A percentile compares a stretch with the other conserved stretches of the same genome.
These are phyloP conservation scores for Notothenia coriiceps DNA, from an alignment of 2,113 vertebrate genomes.

Conservation along the genomic window DNA sequence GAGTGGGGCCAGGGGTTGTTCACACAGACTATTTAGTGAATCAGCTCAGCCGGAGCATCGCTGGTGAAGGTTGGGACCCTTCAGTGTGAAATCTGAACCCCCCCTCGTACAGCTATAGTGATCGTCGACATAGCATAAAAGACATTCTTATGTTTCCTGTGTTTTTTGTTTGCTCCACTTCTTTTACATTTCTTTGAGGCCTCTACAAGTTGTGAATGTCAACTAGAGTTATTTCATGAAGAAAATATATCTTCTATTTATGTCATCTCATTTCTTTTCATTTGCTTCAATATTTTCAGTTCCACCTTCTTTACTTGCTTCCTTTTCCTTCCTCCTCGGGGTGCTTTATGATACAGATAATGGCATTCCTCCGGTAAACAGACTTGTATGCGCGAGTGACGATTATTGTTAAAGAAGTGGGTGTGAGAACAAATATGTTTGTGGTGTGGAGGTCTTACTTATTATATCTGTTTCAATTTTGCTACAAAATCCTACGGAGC, in stretches of 20 bases:
- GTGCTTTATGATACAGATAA: too few relatives aligned
- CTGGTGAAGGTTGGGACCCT: slow-evolving; percentile 65
- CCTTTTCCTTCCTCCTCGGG: not conserved
- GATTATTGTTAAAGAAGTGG: too few relatives aligned
- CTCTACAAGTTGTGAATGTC: too few relatives aligned
- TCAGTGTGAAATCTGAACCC: slow-evolving; percentile 85
- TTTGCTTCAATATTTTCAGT: not conserved
- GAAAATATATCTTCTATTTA: not conserved
- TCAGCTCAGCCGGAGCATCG: slow-evolving; percentile 81
- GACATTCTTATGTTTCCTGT: not conserved
- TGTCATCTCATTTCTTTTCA: not conserved
- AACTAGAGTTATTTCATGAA: slow-evolving; percentile 12
- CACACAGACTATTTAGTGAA: slow-evolving; percentile 87
- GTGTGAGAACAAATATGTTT: too few relatives aligned
- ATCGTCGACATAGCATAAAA: not conserved
- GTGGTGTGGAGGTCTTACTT: too few relatives aligned
- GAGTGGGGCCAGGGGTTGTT: slow-evolving; percentile 77
- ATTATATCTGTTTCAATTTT: too few relatives aligned
- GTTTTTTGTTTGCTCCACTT: not conserved
- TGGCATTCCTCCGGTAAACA: too few relatives aligned
- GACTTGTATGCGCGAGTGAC: too few relatives aligned
- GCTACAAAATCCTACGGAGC: too few relatives aligned
- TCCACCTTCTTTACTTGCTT: not conserved
- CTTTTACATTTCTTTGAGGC: not conserved
- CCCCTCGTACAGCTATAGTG: slow-evolving; percentile 7